Conservation (phyloP, 1,140 invertebrate species). For the Sitobion miscanthi region DNA sequence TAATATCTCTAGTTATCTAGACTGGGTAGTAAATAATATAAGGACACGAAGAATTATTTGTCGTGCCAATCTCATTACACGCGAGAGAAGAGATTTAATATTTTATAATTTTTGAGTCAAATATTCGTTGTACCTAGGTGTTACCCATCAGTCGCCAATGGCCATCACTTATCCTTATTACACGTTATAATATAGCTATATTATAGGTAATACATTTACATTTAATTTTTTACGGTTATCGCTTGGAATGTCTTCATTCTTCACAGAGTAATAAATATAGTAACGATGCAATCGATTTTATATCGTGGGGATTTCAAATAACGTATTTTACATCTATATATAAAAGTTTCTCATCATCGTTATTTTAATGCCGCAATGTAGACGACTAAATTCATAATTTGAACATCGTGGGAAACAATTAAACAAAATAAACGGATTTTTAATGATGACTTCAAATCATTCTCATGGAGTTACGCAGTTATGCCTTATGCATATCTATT, state of each 20-base stretch:
- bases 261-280: not conserved
- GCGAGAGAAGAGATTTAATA: no score
- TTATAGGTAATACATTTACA: not conserved
- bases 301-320: not conserved
- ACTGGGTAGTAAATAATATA: not conserved
- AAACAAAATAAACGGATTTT: not conserved
- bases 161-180: not conserved
- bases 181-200: not conserved
- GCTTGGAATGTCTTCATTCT: not conserved
- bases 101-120: not conserved
- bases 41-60: not conserved
- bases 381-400: not conserved
- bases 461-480: not conserved
- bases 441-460: not conserved
- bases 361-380: not conserved
- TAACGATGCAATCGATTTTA: not conserved
- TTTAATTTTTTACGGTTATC: not conserved
- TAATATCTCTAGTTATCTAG: no score
- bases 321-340: not conserved
- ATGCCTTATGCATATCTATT: not conserved
- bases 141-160: no score
- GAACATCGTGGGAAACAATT: not conserved
- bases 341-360: not conserved
- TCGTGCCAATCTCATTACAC: not conserved
- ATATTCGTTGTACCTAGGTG: not conserved